phyloP scores from a whole-genome alignment of 2,113 vertebrate genomes.

The Halcyon malimbica region DNA sequence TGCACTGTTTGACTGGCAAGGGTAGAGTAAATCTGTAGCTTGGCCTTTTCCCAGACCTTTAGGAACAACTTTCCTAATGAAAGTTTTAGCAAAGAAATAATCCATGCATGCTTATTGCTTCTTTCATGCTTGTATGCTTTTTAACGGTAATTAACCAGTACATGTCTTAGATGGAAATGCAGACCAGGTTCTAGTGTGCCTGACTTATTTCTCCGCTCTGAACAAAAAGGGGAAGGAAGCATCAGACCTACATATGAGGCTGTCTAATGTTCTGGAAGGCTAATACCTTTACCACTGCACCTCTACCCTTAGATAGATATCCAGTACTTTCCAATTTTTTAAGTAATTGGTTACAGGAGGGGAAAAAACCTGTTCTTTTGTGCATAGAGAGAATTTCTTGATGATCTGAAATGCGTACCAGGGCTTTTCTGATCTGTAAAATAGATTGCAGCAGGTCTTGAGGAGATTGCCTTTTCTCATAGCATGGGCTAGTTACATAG shows the following conservation, averaged over 20 bases:
- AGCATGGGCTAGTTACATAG: not conserved
- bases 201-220: not conserved
- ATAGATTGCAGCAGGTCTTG: not conserved
- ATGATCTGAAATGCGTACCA: not conserved
- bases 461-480: not conserved
- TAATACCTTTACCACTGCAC: not conserved
- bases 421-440: not conserved
- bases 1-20: not conserved
- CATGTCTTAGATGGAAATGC: not conserved
- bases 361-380: not conserved
- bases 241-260: not conserved
- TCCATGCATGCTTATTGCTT: not conserved
- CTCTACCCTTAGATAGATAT: not conserved
- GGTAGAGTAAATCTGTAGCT: not conserved
- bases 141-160: not conserved
- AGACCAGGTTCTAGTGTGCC: not conserved
- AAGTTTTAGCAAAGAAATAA: not conserved
- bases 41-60: not conserved
- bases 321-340: not conserved
- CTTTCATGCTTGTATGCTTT: not conserved
- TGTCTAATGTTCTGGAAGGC: not conserved
- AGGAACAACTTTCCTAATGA: not conserved
- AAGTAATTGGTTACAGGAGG: not conserved
- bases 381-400: not conserved
- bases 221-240: not conserved